Evolutionary conservation across 2,113 vertebrate species (phyloP), one percentile per base, ranked within the genome.

Genomic region (Elanus axillaris): DNA sequence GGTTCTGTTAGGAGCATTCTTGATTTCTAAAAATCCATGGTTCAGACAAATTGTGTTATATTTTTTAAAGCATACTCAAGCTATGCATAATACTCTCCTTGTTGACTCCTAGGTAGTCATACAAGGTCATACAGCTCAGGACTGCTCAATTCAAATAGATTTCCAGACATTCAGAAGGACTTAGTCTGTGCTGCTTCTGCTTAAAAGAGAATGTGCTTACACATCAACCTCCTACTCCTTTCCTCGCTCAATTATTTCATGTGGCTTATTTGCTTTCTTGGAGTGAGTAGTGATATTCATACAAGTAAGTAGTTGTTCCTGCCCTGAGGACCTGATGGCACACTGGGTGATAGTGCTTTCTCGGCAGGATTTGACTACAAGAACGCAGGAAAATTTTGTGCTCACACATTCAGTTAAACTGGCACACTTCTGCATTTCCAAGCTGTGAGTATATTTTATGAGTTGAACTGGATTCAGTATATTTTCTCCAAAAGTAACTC

Each of bases 171-270:
- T 60, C 69, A 43, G 74, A 79, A 92, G 77, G 53, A 60, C 45
- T 40, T 45, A 45, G 18, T 26, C 53, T 73, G 45, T 84, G 69
- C 45, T 78, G 48, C 92, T 86, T 92, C 73, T 95, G 91, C 77
- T 92, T 87, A 83, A 90, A 26, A 63, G 93, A 96, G 91, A 78
- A 42, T 81, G 50, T 94, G 76, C 94, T 88, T 93, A 81, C 55
- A 87, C 86, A 86, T 96, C 80, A 75, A 83, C 91, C 90, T 94
- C 87, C 91, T 86, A 81, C 84, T 94, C 64, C 56, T 68, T 94
- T 95, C 91, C 73, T 85, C 88, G 89, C 77, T 77, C 63, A 55
- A 16, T 95, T 88, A 76, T 95, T 79, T 72, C 40, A 34, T 42
- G 27, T 68, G 68, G 68, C 55, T 88, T 82, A 73, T 74, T 94